phyloP scores from a whole-genome alignment of 2,888 invertebrate genomes.

The Acrobasis suavella region DNA sequence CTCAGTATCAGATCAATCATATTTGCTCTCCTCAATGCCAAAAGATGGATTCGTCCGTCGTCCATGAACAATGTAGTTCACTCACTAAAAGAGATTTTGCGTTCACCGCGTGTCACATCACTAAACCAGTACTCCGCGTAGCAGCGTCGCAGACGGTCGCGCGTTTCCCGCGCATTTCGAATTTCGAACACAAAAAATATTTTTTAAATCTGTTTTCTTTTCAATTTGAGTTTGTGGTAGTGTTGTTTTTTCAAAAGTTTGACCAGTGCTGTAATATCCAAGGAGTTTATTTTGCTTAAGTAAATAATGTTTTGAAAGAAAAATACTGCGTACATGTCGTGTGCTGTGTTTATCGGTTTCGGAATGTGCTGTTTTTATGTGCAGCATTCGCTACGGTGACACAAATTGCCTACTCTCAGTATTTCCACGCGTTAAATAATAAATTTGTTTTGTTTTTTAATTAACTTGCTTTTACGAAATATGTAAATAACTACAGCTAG shows the following conservation, averaged over 20 bases:
- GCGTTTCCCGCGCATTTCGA: conserved; percentile 44
- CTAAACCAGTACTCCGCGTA: conserved; percentile 60
- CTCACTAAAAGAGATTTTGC: not conserved
- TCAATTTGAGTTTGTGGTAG: not conserved
- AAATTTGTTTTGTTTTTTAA: not conserved
- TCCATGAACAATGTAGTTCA: not conserved
- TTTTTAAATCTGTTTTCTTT: conserved; percentile 31
- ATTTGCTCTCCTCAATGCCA: too few species aligned
- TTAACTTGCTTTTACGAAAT: conserved; percentile 1
- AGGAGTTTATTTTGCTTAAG: conserved; percentile 12
- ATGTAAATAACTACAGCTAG: not conserved
- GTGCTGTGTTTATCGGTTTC: conserved; percentile 30
- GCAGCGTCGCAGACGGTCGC: conserved; percentile 56
- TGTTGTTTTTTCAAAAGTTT: conserved; percentile 18
- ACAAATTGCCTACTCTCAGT: conserved; percentile 37
- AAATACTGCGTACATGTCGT: conserved; percentile 24
- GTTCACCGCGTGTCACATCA: conserved; percentile 46
- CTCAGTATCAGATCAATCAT: too few species aligned
- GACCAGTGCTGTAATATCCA: conserved; percentile 1
- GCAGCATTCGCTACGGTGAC: conserved; percentile 57
- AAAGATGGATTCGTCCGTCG: too few species aligned
- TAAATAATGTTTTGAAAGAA: conserved; percentile 25
- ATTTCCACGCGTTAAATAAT: conserved; percentile 10
- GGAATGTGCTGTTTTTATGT: conserved; percentile 39
- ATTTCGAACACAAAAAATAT: conserved; percentile 35